phyloP scores from a whole-genome alignment of 1,140 invertebrate species.

The Phymastichus coffea region DNA sequence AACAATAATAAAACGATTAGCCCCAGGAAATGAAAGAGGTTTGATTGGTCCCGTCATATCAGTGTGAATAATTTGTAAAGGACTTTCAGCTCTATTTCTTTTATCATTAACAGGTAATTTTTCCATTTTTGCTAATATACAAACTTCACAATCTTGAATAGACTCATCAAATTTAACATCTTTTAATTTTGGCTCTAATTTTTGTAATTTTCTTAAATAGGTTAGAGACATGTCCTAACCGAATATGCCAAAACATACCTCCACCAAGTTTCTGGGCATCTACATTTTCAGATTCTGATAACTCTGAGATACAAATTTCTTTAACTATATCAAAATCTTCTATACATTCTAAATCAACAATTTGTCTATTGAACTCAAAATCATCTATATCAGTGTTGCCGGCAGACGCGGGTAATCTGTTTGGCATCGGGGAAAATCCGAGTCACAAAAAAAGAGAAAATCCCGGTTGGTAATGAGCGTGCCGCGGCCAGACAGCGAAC shows the following conservation, averaged over 20 bases:
- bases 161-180: conserved; percentile 20
- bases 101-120: conserved; percentile 12
- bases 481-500: too few species aligned
- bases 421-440: too few species aligned
- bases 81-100: conserved; percentile 2
- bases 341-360: too few species aligned
- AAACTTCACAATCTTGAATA: conserved; percentile 24
- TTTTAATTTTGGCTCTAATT: conserved; percentile 9
- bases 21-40: conserved; percentile 2
- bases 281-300: too few species aligned
- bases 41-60: conserved; percentile 26
- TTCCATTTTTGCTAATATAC: conserved; percentile 14
- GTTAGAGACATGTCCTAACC: conserved; percentile 25
- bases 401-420: too few species aligned
- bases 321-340: too few species aligned
- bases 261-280: too few species aligned
- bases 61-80: conserved; percentile 18
- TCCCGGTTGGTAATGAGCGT: too few species aligned
- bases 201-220: conserved; percentile 26
- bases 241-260: conserved; percentile 27
- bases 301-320: too few species aligned
- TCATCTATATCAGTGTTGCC: too few species aligned
- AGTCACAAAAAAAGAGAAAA: too few species aligned
- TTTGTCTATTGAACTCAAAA: too few species aligned
- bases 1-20: conserved; percentile 8